Evolutionary conservation across 2,888 invertebrate species (phyloP).

Genomic region (Lacanobia oleracea): DNA sequence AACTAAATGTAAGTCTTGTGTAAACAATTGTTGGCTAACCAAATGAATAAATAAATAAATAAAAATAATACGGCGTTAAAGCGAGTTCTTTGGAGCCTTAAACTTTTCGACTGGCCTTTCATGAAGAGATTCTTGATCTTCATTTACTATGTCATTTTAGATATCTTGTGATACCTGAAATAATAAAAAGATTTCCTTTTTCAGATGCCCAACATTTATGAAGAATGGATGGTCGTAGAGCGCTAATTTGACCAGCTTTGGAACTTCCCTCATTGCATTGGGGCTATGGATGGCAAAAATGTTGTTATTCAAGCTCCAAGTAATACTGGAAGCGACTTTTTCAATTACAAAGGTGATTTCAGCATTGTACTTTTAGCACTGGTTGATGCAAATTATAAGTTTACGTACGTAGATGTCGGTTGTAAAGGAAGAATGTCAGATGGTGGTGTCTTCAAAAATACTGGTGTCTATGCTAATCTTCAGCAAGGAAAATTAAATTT

Average conservation of each 20-base stretch:
- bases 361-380: constrained; percentile 56
- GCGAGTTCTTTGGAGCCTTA: constrained; percentile 61
- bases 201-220: constrained; percentile 44
- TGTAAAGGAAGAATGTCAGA: constrained; percentile 52
- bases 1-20: too few species aligned
- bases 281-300: too few species aligned
- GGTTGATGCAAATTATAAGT: constrained; percentile 60
- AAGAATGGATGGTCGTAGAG: too few species aligned
- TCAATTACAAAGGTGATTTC: constrained; percentile 54
- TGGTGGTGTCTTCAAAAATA: constrained; percentile 61
- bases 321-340: constrained; percentile 48
- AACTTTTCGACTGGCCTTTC: constrained; percentile 59
- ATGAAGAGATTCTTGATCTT: constrained; percentile 56
- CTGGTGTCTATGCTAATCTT: constrained; percentile 53
- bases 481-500: constrained; percentile 50
- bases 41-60: too few species aligned
- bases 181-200: constrained; percentile 50
- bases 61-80: constrained; percentile 52
- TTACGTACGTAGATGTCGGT: constrained; percentile 55
- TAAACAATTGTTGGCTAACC: too few species aligned
- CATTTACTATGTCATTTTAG: constrained; percentile 50
- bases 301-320: too few species aligned
- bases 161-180: constrained; percentile 47
- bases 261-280: too few species aligned
- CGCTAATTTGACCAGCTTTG: too few species aligned